phyloP scores from a whole-genome alignment of 2,113 vertebrate species.

The Percina caprodes region DNA sequence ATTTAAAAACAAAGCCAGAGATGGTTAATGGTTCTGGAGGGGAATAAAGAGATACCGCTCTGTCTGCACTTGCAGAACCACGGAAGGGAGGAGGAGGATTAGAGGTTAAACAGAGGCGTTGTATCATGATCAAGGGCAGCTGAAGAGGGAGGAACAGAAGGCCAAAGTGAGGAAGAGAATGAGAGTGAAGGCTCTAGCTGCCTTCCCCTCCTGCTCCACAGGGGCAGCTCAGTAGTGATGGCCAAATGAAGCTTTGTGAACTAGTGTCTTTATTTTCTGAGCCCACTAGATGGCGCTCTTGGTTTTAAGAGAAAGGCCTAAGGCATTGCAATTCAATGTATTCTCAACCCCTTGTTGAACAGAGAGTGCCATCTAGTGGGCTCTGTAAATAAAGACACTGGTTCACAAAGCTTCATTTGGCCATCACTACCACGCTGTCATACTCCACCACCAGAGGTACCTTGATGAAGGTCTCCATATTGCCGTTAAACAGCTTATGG shows the following conservation, averaged over 20 bases:
- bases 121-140: constrained; percentile 66
- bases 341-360: too few relatives aligned
- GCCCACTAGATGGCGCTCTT: too few relatives aligned
- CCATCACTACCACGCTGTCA: constrained; percentile 52
- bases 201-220: constrained; percentile 84
- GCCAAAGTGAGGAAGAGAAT: constrained; percentile 62
- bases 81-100: constrained; percentile 59
- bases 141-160: constrained; percentile 64
- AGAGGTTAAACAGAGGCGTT: constrained; percentile 75
- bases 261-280: too few relatives aligned
- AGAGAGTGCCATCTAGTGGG: too few relatives aligned
- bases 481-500: constrained; percentile 99
- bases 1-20: constrained; percentile 41
- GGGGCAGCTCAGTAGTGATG: constrained; percentile 66
- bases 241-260: too few relatives aligned
- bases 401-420: too few relatives aligned
- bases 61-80: constrained; percentile 41
- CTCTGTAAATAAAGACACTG: too few relatives aligned
- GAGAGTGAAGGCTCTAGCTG: constrained; percentile 75
- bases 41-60: constrained; percentile 55
- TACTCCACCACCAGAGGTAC: constrained; percentile 87
- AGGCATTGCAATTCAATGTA: too few relatives aligned
- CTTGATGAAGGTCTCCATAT: constrained; percentile 99
- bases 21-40: constrained; percentile 44
- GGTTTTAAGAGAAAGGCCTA: too few relatives aligned